Evolutionary conservation across 2,888 invertebrate genomes (phyloP).

Genomic region (Ormyrus rosae): DNA sequence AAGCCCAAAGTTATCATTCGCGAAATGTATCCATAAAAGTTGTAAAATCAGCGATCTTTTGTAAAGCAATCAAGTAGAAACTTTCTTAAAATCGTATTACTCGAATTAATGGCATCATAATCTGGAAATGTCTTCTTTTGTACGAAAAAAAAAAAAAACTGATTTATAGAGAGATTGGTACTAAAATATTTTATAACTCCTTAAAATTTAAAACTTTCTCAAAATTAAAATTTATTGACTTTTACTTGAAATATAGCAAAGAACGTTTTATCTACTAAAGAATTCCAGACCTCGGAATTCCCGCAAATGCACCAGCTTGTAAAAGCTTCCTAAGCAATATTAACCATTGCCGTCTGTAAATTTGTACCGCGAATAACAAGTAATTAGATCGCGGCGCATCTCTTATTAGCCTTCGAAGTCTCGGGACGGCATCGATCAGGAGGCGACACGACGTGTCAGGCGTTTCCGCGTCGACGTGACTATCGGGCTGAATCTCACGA

Average conservation of each 20-base stretch:
- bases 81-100: conserved; percentile 16
- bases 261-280: too few species aligned
- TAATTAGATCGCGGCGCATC: conserved; percentile 46
- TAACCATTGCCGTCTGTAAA: too few species aligned
- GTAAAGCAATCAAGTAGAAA: conserved; percentile 1
- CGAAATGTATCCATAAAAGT: conserved; percentile 1
- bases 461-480: conserved; percentile 46
- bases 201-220: too few species aligned
- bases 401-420: conserved; percentile 14
- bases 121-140: neutral
- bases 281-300: too few species aligned
- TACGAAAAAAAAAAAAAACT: neutral
- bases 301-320: too few species aligned
- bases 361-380: neutral
- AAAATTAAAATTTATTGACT: too few species aligned
- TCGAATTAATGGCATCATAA: conserved; percentile 22
- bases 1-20: conserved; percentile 13
- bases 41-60: conserved; percentile 30
- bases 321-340: too few species aligned
- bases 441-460: conserved; percentile 21
- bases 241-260: too few species aligned
- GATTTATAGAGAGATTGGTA: neutral
- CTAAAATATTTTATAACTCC: too few species aligned
- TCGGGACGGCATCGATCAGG: neutral
- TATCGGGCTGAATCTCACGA: conserved; percentile 32